A percentile compares a stretch with the other conserved stretches of the same genome.
phyloP scores from a whole-genome alignment of 1,140 invertebrate species.

The Trypoxylus dichotomus region DNA sequence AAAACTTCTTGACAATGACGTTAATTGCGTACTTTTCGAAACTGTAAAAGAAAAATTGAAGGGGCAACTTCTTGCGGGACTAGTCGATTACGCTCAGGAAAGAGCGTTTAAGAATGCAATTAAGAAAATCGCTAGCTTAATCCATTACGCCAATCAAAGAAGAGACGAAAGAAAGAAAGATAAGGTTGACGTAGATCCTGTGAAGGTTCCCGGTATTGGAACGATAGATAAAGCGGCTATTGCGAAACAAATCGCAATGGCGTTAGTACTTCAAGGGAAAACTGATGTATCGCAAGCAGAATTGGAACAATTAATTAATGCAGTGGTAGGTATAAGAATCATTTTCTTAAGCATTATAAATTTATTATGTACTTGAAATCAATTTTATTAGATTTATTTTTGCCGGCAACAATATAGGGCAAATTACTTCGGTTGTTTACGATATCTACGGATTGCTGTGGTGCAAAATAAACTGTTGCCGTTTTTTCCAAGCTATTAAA shows the following conservation, averaged over 20 bases:
- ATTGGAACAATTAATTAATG: constrained; percentile 73
- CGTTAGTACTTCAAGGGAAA: constrained; percentile 73
- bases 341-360: too few relatives aligned
- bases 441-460: too few relatives aligned
- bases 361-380: too few relatives aligned
- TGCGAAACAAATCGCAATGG: constrained; percentile 75
- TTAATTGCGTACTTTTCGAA: constrained; percentile 74
- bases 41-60: constrained; percentile 83
- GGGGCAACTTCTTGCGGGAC: constrained; percentile 75
- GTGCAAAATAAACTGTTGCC: too few relatives aligned
- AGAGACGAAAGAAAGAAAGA: constrained; percentile 53
- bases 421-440: too few relatives aligned
- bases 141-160: constrained; percentile 64
- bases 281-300: constrained; percentile 76
- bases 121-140: constrained; percentile 67
- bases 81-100: constrained; percentile 67
- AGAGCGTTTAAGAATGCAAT: constrained; percentile 63
- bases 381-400: background rate
- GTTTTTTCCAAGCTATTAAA: too few relatives aligned
- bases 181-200: constrained; percentile 54
- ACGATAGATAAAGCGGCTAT: constrained; percentile 72
- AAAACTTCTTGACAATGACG: constrained; percentile 68
- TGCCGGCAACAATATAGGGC: too few relatives aligned
- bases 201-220: constrained; percentile 68
- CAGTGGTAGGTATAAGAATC: constrained; percentile 70